phyloP scores from a whole-genome alignment of 2,113 vertebrate species.

The Struthidea cinerea region DNA sequence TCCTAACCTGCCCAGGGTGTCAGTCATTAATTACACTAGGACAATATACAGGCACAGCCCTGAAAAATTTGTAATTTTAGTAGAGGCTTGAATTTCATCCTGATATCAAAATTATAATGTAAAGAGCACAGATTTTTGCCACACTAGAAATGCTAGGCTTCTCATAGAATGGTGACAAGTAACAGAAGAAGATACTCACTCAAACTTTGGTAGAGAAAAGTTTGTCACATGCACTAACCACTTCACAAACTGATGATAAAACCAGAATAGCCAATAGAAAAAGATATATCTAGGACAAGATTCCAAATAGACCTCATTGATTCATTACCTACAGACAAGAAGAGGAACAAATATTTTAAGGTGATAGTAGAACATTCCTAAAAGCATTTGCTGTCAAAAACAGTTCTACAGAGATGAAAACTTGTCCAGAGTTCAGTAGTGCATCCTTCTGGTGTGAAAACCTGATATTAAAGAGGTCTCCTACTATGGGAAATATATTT shows the following conservation, averaged over 20 bases:
- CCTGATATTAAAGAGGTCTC: background rate
- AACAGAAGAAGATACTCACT: background rate
- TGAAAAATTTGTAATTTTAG: background rate
- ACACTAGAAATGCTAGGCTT: background rate
- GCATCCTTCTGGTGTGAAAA: background rate
- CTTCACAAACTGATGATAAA: background rate
- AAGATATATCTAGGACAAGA: background rate
- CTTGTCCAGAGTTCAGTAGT: background rate
- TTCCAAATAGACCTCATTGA: background rate
- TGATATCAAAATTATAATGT: background rate
- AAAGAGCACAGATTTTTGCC: background rate
- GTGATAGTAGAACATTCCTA: background rate
- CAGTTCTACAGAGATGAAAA: background rate
- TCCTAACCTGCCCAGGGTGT: background rate
- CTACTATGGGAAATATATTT: background rate
- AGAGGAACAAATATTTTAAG: background rate
- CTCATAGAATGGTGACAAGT: background rate
- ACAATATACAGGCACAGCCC: background rate
- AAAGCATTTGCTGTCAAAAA: background rate
- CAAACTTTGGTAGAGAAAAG: background rate
- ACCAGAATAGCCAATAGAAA: background rate
- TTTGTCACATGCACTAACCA: background rate
- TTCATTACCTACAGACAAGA: background rate
- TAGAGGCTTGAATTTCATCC: background rate
- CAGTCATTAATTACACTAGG: background rate